These are phyloP conservation scores for Chelonus insularis DNA, from an alignment of 1,140 invertebrate genomes.

Conservation along the genomic window DNA sequence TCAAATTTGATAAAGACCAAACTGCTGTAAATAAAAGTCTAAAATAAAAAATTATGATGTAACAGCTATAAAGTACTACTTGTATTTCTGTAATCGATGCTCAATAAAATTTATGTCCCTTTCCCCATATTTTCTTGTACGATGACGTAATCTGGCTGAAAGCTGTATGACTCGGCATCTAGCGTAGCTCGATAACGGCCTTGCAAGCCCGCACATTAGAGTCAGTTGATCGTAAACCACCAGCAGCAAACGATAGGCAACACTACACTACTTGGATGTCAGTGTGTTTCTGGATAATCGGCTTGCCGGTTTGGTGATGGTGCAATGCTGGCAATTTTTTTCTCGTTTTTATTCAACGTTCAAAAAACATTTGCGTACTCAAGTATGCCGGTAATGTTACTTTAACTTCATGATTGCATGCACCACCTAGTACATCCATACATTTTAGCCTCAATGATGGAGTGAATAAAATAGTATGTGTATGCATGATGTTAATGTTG, in stretches of 20 bases:
- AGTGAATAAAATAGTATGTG: no score
- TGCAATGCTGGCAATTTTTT: background rate
- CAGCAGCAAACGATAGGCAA: conserved; percentile 14
- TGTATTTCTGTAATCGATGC: background rate
- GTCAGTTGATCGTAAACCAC: conserved; percentile 25
- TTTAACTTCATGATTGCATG: no score
- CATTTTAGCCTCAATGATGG: no score
- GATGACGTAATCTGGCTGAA: conserved; percentile 1
- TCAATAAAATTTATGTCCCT: background rate
- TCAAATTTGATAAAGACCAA: no score
- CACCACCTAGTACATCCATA: no score
- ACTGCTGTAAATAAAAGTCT: no score
- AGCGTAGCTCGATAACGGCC: conserved; percentile 9
- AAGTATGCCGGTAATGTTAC: background rate
- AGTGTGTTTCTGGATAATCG: background rate
- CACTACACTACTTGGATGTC: conserved; percentile 3
- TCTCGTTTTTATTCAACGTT: background rate
- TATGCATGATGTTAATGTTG: no score
- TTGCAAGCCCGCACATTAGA: conserved; percentile 24
- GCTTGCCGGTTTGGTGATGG: background rate
- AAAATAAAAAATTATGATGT: background rate
- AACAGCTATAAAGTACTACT: background rate
- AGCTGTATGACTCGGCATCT: background rate
- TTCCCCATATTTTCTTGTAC: background rate
- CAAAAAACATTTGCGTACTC: background rate